Base-by-base conservation (phyloP, 2,113 vertebrate species). In the Clarias batrachus region DNA sequence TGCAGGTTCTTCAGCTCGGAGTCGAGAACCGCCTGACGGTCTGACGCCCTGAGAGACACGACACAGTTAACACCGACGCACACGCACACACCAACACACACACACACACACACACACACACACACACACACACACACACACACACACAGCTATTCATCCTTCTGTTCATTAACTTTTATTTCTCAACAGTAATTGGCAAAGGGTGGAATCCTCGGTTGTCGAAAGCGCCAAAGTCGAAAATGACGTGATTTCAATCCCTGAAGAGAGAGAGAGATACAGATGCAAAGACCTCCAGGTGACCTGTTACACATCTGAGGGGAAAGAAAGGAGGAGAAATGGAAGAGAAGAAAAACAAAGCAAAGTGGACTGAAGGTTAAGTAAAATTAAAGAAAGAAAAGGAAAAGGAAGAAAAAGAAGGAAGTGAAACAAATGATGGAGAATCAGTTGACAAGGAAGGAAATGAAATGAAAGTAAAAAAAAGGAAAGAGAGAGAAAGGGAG, bases 21-120 rank as follows among this genome's bases (percentile, higher is more conserved):
- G 89, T 99, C 98, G 93, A 99, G 91, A 80, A 93, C 93, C 68
- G 88, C 93, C 89, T 97, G 97, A 83, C 94, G 94, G 73, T 97
- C 97, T 3, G 93, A 93, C 2, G 95, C 91, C 91, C 98, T 99
- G 93, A 89, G 65, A 48, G 82, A 66, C 14, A 52, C 74, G 30
- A 1, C 59, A 17, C 30, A 54, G 33, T 68, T 68, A 62, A 65
- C 57, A 83, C 81, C 16, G 12, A 63, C 80, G 82, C 23, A 52
- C 59, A 60, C 17, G 83, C 66, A 33, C 27, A 71, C 68, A 37
- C 68, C 21, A 16, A 21, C 68, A 19, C 30, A 9, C 16, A 59
- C 16, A 59, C 16, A 3, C 17, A 48, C 41, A 48, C 41, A 54
- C 85, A 84, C 30, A 84, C 68, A 37, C 27, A 71, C 68, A 37